phyloP scores from a whole-genome alignment of 1,140 invertebrate species.

The Adoxophyes honmai region DNA sequence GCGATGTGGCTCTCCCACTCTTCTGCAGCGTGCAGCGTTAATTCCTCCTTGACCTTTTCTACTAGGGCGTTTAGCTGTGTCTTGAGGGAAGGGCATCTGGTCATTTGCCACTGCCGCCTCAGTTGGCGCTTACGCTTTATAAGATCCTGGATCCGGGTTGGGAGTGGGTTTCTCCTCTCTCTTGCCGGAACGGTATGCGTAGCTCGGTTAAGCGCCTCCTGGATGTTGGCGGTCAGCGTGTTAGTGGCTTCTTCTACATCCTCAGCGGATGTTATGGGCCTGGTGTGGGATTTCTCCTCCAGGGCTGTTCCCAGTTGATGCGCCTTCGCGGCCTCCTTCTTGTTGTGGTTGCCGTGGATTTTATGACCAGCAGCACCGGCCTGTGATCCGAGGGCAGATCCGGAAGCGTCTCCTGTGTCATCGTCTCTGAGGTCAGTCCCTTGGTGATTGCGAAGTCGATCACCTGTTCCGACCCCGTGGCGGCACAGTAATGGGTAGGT shows the following conservation, averaged over 20 bases:
- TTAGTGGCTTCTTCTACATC: background rate
- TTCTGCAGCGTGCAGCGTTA: background rate
- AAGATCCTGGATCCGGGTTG: background rate
- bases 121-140: conserved; percentile 20
- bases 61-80: background rate
- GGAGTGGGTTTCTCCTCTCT: background rate
- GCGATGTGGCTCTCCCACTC: background rate
- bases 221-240: background rate
- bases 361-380: background rate
- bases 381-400: background rate
- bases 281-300: background rate
- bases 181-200: background rate
- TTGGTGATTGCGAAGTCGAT: conserved; percentile 1
- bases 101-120: conserved; percentile 12
- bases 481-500: background rate
- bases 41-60: background rate
- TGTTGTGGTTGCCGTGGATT: background rate
- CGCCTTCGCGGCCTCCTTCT: background rate
- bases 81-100: background rate
- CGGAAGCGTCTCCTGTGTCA: background rate
- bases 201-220: background rate
- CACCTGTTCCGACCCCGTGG: background rate
- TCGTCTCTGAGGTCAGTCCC: background rate
- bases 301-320: background rate
- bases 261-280: background rate